Evolutionary conservation across 2,797 vertebrate genomes (phyloP).

Genomic region (Scleropages formosus): DNA sequence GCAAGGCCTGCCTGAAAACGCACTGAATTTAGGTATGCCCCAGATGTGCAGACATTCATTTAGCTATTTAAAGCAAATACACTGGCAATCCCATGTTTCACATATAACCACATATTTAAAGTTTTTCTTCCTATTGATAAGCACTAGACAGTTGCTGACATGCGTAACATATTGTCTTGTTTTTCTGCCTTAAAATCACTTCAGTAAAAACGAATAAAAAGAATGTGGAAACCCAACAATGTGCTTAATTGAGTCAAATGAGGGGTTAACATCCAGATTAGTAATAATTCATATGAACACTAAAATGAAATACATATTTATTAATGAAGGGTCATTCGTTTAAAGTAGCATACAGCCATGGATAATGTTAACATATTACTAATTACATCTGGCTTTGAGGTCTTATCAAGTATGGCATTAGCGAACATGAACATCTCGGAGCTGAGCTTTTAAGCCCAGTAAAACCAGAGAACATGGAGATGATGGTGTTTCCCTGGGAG

Average conservation of each 20-base stretch:
- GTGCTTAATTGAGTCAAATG: conserved; percentile 1
- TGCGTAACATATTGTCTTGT: neutral
- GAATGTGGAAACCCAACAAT: neutral
- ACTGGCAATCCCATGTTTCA: too few species aligned
- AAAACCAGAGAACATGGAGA: conserved; percentile 18
- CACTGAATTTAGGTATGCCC: too few species aligned
- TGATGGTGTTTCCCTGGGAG: conserved; percentile 34
- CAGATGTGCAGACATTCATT: too few species aligned
- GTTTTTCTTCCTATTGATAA: neutral
- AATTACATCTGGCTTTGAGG: conserved; percentile 49
- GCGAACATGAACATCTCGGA: conserved; percentile 15
- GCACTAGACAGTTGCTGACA: neutral
- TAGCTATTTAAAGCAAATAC: too few species aligned
- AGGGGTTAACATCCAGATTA: conserved; percentile 21
- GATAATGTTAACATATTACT: conserved; percentile 41
- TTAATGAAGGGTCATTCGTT: conserved; percentile 42
- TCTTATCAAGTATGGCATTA: conserved; percentile 44
- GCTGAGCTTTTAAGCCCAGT: conserved; percentile 30
- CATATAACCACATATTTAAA: neutral
- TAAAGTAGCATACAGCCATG: neutral
- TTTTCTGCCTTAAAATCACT: neutral
- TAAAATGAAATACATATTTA: conserved; percentile 15
- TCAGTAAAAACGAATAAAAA: neutral
- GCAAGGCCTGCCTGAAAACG: too few species aligned
- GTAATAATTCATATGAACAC: conserved; percentile 11